phyloP scores from a whole-genome alignment of 53 echinoderm and acorn worm genomes.

The Luidia sarsii region DNA sequence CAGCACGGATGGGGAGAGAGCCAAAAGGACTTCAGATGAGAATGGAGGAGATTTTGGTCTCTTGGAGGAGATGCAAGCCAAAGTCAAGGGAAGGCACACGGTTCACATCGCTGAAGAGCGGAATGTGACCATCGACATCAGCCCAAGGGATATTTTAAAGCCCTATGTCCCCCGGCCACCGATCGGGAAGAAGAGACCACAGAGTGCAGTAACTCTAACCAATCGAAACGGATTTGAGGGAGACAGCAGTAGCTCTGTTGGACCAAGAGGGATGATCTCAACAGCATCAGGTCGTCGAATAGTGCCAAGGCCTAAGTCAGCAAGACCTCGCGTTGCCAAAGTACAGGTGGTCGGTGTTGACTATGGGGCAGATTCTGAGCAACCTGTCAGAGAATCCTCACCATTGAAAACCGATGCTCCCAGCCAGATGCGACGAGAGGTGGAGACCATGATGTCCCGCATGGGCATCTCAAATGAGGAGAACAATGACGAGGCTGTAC shows the following conservation, averaged over 20 bases:
- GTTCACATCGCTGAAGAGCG: constrained; percentile 66
- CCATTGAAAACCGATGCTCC: background rate
- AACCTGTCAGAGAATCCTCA: background rate
- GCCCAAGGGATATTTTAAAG: constrained; percentile 26
- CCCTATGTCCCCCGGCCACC: constrained; percentile 49
- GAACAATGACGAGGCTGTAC: background rate
- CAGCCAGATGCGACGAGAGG: constrained; percentile 31
- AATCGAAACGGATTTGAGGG: constrained; percentile 3
- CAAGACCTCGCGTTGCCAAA: constrained; percentile 28
- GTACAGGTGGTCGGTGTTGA: constrained; percentile 46
- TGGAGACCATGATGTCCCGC: constrained; percentile 78
- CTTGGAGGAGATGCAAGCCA: background rate
- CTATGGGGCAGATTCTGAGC: constrained; percentile 29
- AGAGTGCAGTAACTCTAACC: constrained; percentile 17
- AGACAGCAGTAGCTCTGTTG: background rate
- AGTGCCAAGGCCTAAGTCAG: constrained; percentile 41
- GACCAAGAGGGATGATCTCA: background rate
- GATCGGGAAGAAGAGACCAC: constrained; percentile 36
- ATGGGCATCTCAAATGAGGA: constrained; percentile 58
- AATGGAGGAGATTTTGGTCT: background rate
- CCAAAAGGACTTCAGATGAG: background rate
- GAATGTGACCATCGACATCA: constrained; percentile 65
- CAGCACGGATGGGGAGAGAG: background rate
- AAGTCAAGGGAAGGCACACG: constrained; percentile 38
- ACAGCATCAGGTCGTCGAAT: background rate